Evolutionary conservation across 2,888 invertebrate genomes (phyloP).

Genomic region (Chymomyza procnemis): DNA sequence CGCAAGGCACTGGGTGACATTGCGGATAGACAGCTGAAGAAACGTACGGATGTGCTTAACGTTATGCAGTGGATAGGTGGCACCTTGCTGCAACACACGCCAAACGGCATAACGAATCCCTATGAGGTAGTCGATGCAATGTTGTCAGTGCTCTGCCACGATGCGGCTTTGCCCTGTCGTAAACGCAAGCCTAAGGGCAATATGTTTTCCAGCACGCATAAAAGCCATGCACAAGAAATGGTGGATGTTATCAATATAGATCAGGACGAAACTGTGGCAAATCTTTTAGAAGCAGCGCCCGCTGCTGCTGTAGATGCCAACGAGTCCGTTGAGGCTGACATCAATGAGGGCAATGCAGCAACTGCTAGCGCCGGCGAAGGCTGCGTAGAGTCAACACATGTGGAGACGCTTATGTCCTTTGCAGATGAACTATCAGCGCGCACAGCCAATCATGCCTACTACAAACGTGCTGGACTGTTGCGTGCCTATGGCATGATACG

Average conservation of each 20-base stretch:
- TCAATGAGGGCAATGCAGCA: neutral
- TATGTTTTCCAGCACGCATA: conserved; percentile 43
- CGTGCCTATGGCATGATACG: conserved; percentile 90
- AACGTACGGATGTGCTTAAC: conserved; percentile 86
- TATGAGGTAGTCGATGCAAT: conserved; percentile 86
- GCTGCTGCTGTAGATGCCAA: conserved; percentile 13
- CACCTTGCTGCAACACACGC: conserved; percentile 84
- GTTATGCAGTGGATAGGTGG: conserved; percentile 84
- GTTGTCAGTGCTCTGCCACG: conserved; percentile 89
- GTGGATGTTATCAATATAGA: conserved; percentile 79
- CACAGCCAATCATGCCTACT: conserved; percentile 81
- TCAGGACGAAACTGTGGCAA: conserved; percentile 74
- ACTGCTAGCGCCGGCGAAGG: conserved; percentile 63
- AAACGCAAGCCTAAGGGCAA: conserved; percentile 44
- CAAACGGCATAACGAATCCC: conserved; percentile 81
- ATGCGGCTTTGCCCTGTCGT: conserved; percentile 87
- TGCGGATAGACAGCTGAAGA: conserved; percentile 83
- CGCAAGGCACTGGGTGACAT: conserved; percentile 79
- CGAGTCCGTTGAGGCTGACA: conserved; percentile 23
- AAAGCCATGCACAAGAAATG: conserved; percentile 65
- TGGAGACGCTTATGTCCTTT: conserved; percentile 88
- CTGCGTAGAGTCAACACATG: conserved; percentile 85
- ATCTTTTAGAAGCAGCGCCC: conserved; percentile 41
- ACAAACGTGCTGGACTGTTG: conserved; percentile 84
- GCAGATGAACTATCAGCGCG: conserved; percentile 88